Evolutionary conservation across 2,888 invertebrate species (phyloP), one percentile per base, ranked within the genome.

Genomic region (Fragum sueziense): DNA sequence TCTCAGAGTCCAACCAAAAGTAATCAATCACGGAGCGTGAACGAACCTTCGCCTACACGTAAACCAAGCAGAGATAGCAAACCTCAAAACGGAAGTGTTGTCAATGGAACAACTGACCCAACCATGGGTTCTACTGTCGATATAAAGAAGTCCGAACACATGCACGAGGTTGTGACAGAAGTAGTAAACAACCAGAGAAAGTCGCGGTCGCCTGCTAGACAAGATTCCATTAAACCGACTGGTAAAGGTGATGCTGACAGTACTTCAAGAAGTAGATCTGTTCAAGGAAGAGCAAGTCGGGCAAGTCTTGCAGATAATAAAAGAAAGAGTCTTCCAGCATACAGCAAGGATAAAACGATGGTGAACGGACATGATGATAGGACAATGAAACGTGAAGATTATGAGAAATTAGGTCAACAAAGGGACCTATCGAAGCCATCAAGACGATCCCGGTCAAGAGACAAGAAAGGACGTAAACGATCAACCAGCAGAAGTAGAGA

Each of bases 311-410:
- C 17, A 37, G 41, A 65, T 17, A 22, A 65, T 22, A 37, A 34
- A 65, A 7, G n/a, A 22, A 22, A 20, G 7, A 41, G 65, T 41
- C 9, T 65, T 7, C 33, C 34, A 41, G 33, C 65, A 27, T 41
- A 65, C 4, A 34, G 11, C n/a, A 65, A 27, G 41, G 37, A 67
- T 20, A 31, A 41, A 41, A 70, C 20, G 9, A 14, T 51, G 6
- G 65, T 51, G 34, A 79, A 79, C 57, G 78, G 74, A 27, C 65
- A 74, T 29, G 74, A 51, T 22, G 79, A 82, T 59, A 51, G 62
- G 7, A 77, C 71, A 79, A 62, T 82, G 71, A 76, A 67, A 7
- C 54, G 74, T 11, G 69, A 76, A n/a, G 74, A 80, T 11, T 80
- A 80, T 65, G 83, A 84, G 34, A 29, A 31, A n/a, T 51, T 41